Evolutionary conservation across 2,888 invertebrate species (phyloP).

Genomic region (Troilus luridus): DNA sequence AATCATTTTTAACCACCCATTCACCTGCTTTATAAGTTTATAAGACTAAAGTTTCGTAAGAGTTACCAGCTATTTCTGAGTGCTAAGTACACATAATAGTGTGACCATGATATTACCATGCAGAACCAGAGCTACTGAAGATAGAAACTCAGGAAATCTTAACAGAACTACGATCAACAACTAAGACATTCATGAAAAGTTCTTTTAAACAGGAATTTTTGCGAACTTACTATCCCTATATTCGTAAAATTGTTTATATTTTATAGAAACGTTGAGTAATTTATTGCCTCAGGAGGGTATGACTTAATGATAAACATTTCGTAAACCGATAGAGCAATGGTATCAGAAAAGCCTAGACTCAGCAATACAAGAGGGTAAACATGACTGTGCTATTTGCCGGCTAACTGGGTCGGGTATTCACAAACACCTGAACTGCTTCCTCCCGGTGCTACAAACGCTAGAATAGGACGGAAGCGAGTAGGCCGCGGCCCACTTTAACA

Average conservation of each 20-base stretch:
- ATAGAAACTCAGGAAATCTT: no score
- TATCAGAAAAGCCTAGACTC: background rate
- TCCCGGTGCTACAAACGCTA: background rate
- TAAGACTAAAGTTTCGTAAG: no score
- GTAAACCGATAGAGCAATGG: background rate
- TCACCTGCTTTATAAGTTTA: no score
- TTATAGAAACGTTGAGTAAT: background rate
- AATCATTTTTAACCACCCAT: no score
- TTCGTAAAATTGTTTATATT: background rate
- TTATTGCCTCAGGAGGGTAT: background rate
- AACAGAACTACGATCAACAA: no score
- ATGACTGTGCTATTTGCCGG: background rate
- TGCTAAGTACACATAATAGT: no score
- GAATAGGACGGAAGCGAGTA: background rate
- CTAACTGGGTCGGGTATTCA: slow-evolving; percentile 19
- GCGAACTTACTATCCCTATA: no score
- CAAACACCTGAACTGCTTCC: background rate
- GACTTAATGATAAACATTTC: slow-evolving; percentile 15
- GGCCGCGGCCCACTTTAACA: background rate
- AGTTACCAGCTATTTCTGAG: no score
- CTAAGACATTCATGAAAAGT: no score
- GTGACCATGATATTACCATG: no score
- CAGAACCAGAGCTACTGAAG: no score
- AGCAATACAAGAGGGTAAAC: background rate
- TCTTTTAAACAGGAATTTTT: no score